phyloP scores from a whole-genome alignment of 2,888 invertebrate species.

The Trichogramma evanescens region DNA sequence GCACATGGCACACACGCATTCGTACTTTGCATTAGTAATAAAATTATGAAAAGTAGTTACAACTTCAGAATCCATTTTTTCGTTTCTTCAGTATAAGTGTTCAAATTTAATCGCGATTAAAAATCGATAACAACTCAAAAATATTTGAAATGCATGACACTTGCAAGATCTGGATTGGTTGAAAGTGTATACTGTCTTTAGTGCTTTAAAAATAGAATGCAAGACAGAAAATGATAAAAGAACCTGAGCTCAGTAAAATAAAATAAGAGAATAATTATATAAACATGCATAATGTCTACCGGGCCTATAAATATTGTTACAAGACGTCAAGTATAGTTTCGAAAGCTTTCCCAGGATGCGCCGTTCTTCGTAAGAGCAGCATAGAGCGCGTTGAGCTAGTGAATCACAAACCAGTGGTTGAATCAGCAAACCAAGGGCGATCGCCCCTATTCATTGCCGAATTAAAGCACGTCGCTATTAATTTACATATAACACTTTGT shows the following conservation, averaged over 20 bases:
- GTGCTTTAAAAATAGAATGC: too few relatives aligned
- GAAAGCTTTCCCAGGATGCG: conserved; percentile 44
- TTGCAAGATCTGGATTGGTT: too few relatives aligned
- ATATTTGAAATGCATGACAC: too few relatives aligned
- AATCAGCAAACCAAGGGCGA: conserved; percentile 43
- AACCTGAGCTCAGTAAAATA: neutral
- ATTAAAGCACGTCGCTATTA: conserved; percentile 48
- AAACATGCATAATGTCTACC: conserved; percentile 34
- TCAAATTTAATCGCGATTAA: too few relatives aligned
- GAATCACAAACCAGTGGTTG: conserved; percentile 34
- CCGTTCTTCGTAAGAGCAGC: neutral
- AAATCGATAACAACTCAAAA: too few relatives aligned
- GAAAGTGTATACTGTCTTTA: too few relatives aligned
- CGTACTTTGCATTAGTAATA: too few relatives aligned
- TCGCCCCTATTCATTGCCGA: conserved; percentile 48
- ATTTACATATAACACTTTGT: conserved; percentile 36
- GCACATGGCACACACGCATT: too few relatives aligned
- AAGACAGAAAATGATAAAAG: neutral
- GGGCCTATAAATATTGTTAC: conserved; percentile 47
- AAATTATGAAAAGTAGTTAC: too few relatives aligned
- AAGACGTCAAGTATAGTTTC: conserved; percentile 45
- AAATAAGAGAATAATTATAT: conserved; percentile 26
- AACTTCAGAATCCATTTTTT: too few relatives aligned
- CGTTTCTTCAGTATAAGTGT: too few relatives aligned
- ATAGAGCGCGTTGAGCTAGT: neutral